A percentile compares a stretch with the other conserved stretches of the same genome.
These are phyloP conservation scores for Sceloporus tristichus DNA, from an alignment of 2,113 vertebrate species.

Conservation along the genomic window DNA sequence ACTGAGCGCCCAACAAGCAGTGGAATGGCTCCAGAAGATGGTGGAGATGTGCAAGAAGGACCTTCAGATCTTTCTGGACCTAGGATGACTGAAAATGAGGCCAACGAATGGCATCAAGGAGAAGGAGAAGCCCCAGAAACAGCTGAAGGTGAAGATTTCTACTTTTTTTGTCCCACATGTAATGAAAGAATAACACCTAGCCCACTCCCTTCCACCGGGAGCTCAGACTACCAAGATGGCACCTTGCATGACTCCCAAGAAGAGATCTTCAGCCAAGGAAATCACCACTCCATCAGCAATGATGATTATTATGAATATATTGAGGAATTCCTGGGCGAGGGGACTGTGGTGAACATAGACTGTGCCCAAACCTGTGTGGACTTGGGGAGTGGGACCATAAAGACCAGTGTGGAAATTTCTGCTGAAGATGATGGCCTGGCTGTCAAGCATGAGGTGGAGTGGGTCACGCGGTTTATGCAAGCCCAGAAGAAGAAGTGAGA, in stretches of 20 bases:
- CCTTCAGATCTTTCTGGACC: background rate
- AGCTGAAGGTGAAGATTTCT: background rate
- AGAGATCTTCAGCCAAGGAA: background rate
- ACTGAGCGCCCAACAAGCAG: background rate
- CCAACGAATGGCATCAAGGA: background rate
- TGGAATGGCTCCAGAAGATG: background rate
- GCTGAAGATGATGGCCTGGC: background rate
- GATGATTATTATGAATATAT: background rate
- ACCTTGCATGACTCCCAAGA: background rate
- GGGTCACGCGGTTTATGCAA: slow-evolving; percentile 13
- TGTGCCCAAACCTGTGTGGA: background rate
- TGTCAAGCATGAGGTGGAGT: slow-evolving; percentile 31
- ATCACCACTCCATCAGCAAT: background rate
- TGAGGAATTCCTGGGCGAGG: slow-evolving; percentile 30
- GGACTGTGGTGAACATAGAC: slow-evolving; percentile 13
- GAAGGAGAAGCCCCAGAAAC: background rate
- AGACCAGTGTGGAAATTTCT: slow-evolving; percentile 15
- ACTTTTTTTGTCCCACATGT: background rate
- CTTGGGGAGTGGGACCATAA: slow-evolving; percentile 9
- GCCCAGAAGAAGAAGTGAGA: background rate
- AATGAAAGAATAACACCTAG: background rate
- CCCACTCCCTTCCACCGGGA: background rate
- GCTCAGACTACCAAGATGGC: background rate
- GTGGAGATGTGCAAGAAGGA: background rate
- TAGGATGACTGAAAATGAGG: background rate